A percentile compares a stretch with the other conserved stretches of the same genome.
Conservation (phyloP, 1,140 invertebrate genomes). For the Drosophila aff. region DNA sequence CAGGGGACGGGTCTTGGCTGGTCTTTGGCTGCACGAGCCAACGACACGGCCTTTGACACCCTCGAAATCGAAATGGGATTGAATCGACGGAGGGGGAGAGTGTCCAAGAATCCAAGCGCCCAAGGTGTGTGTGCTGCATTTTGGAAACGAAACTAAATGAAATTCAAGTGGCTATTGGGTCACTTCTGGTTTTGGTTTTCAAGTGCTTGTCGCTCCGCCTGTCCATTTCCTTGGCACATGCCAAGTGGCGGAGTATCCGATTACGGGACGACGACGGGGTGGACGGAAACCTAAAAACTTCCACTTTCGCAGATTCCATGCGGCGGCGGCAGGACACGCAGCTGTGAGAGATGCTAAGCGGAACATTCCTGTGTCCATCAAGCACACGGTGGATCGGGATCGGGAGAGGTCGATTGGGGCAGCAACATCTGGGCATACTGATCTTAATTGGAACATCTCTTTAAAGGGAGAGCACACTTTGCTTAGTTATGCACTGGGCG, state of each 20-base stretch:
- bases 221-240: constrained; percentile 81
- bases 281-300: constrained; percentile 30
- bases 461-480: constrained; percentile 14
- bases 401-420: constrained; percentile 1
- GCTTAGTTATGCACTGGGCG: constrained; percentile 2
- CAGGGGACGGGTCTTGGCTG: not conserved
- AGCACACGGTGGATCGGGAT: constrained; percentile 48
- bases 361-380: constrained; percentile 41
- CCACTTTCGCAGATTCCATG: constrained; percentile 32
- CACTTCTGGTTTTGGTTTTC: constrained; percentile 76
- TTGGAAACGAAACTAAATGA: constrained; percentile 60
- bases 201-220: constrained; percentile 30
- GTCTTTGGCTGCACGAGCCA: constrained; percentile 49
- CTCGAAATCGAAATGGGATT: constrained; percentile 7
- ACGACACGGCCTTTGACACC: constrained; percentile 78
- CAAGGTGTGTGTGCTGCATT: constrained; percentile 58
- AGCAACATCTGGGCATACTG: constrained; percentile 61
- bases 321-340: constrained; percentile 31
- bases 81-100: constrained; percentile 13
- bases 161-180: constrained; percentile 74
- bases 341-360: constrained; percentile 56
- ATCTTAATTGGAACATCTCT: constrained; percentile 72
- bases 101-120: constrained; percentile 11
- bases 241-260: constrained; percentile 64
- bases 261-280: constrained; percentile 30